phyloP scores from a whole-genome alignment of 1,140 invertebrate species.

The Wasmannia auropunctata region DNA sequence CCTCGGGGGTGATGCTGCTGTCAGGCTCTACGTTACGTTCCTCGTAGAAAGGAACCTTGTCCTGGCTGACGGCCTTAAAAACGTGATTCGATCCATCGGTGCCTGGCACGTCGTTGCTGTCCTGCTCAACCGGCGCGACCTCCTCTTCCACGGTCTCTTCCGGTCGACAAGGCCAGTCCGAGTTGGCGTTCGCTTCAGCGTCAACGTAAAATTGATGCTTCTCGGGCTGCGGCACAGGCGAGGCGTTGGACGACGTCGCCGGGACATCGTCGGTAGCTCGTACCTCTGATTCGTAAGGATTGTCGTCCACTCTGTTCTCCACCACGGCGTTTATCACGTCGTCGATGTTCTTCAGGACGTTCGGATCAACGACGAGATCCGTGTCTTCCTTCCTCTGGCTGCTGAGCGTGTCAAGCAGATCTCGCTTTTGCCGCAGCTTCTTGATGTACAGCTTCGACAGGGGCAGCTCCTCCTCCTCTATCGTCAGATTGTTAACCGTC shows the following conservation, averaged over 20 bases:
- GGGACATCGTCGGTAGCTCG: background rate
- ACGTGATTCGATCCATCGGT: constrained; percentile 26
- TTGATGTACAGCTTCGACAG: constrained; percentile 54
- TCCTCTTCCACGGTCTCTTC: background rate
- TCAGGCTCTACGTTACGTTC: constrained; percentile 31
- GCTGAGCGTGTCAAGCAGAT: background rate
- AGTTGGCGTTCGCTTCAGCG: constrained; percentile 40
- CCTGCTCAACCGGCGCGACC: background rate
- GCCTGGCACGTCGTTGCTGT: background rate
- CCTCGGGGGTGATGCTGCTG: constrained; percentile 24
- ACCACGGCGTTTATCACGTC: constrained; percentile 75
- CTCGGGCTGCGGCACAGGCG: background rate
- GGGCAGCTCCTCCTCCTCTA: constrained; percentile 69
- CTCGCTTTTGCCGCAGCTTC: constrained; percentile 56
- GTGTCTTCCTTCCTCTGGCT: constrained; percentile 57
- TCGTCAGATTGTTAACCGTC: constrained; percentile 41
- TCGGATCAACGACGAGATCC: background rate
- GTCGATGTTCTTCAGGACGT: constrained; percentile 63
- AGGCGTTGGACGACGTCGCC: background rate
- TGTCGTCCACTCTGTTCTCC: constrained; percentile 48
- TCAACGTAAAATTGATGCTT: constrained; percentile 24
- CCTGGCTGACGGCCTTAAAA: constrained; percentile 27
- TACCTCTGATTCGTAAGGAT: constrained; percentile 16
- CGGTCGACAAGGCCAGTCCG: constrained; percentile 23
- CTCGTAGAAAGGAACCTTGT: background rate